Base-by-base conservation (phyloP, 2,797 vertebrate species). In the Chaetophractus vellerosus region DNA sequence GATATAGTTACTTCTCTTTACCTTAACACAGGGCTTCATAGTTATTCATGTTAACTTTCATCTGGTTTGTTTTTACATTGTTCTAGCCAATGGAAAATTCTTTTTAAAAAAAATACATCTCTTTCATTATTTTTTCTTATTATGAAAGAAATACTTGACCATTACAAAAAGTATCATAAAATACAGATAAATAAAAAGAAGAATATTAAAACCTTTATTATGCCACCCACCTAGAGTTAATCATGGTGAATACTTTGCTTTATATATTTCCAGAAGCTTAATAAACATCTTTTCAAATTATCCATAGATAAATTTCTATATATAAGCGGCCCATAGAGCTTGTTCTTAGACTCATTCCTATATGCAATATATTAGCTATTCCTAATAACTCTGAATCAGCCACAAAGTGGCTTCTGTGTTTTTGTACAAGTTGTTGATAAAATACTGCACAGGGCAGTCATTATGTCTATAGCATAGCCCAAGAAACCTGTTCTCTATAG, bases 221-320 rank as follows among this genome's bases (percentile, higher is more conserved):
- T 63, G 41, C 41, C 50, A 74, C 57, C 52, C 36, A 93, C 69
- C 36, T 33, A 28, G 16, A 84, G 33, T 71, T 68, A 82, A 79
- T 69, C 50, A 64, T 64, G 38, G 50, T 36, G 14, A 88, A 88
- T 69, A 45, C 21, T 64, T 79, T 69, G 41, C 6, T 74, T 2
- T 33, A 4, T 82, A 14, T 83, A 72, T 85, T 89, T 74, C 74
- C 1, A 64, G 61, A 82, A 68, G 11, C 19, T 94, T 88, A 90
- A 91, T 81, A 80, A 93, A 69, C 8, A 52, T 61, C 55, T 92
- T 93, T 88, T 31, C 41, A 96, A 92, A 95, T 85, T 82, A 61
- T 33, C n/a, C 31, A 71, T 8, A 74, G 41, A 81, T 50, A 59
- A 8, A 55, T 66, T 88, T 91, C 79, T 93, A 9, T 15, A 71